A percentile compares a stretch with the other conserved stretches of the same genome.
Conservation (phyloP, 1,140 invertebrate genomes). For the Leucophenga varia region DNA sequence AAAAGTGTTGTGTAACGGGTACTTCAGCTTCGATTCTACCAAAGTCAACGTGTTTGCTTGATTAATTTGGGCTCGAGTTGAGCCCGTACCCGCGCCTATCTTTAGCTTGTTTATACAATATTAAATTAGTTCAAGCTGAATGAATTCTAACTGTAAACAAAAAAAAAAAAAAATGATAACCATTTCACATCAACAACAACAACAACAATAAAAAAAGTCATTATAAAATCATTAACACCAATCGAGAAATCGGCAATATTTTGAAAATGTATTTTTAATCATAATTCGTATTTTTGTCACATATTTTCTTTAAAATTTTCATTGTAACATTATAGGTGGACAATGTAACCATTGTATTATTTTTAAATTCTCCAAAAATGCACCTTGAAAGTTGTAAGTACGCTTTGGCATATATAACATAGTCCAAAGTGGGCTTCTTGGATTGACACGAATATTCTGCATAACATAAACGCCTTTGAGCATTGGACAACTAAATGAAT, state of each 20-base stretch:
- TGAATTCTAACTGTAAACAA: too few species aligned
- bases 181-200: conserved; percentile 13
- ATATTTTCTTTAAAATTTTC: conserved; percentile 25
- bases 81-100: too few species aligned
- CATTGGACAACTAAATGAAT: conserved; percentile 33
- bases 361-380: conserved; percentile 22
- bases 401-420: conserved; percentile 32
- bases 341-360: conserved; percentile 9
- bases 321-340: conserved; percentile 30
- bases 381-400: conserved; percentile 22
- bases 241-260: conserved; percentile 30
- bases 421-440: conserved; percentile 29
- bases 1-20: too few species aligned
- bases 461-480: conserved; percentile 34
- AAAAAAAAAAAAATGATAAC: conserved; percentile 12
- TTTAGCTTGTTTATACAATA: too few species aligned
- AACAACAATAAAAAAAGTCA: conserved; percentile 35
- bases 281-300: conserved; percentile 12
- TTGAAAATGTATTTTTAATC: conserved; percentile 25
- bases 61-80: too few species aligned
- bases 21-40: too few species aligned
- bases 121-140: too few species aligned
- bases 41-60: too few species aligned
- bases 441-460: conserved; percentile 35
- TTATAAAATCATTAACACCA: conserved; percentile 17